Evolutionary conservation across 1,140 invertebrate genomes (phyloP).

Genomic region (Rhagoletis zephyria): DNA sequence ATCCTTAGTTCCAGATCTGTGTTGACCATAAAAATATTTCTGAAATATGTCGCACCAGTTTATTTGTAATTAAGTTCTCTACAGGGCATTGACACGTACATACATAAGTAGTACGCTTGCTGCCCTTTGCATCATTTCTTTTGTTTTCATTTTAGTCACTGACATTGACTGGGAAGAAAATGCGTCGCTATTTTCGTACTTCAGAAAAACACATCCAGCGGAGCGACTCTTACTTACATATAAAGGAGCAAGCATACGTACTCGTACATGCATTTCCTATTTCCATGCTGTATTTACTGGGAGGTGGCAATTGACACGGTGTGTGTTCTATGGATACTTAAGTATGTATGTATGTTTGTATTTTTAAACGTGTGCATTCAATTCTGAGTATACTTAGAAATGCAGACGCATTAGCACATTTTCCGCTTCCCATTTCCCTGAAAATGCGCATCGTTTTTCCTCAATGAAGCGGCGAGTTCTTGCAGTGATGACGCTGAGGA

Average conservation of each 20-base stretch:
- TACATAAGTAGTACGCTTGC: background rate
- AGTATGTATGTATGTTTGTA: background rate
- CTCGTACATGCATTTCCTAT: background rate
- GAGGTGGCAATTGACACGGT: slow-evolving; percentile 4
- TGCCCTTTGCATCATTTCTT: background rate
- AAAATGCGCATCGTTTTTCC: slow-evolving; percentile 20
- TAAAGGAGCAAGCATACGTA: background rate
- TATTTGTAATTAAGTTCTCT: too few relatives aligned
- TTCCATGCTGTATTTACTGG: background rate
- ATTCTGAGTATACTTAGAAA: background rate
- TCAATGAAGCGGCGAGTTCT: background rate
- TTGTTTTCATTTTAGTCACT: background rate
- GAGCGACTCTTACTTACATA: background rate
- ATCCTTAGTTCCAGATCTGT: too few relatives aligned
- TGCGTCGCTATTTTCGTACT: slow-evolving; percentile 42
- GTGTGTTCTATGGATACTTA: background rate
- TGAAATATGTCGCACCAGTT: too few relatives aligned
- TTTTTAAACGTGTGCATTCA: background rate
- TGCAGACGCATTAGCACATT: slow-evolving; percentile 47
- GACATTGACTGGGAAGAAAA: slow-evolving; percentile 33
- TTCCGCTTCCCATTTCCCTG: slow-evolving; percentile 30
- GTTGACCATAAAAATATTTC: too few relatives aligned
- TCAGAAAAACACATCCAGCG: background rate
- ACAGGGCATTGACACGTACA: too few relatives aligned
- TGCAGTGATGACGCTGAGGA: background rate